Conservation (phyloP, 1,140 invertebrate genomes). For the Eufriesea mexicana region DNA sequence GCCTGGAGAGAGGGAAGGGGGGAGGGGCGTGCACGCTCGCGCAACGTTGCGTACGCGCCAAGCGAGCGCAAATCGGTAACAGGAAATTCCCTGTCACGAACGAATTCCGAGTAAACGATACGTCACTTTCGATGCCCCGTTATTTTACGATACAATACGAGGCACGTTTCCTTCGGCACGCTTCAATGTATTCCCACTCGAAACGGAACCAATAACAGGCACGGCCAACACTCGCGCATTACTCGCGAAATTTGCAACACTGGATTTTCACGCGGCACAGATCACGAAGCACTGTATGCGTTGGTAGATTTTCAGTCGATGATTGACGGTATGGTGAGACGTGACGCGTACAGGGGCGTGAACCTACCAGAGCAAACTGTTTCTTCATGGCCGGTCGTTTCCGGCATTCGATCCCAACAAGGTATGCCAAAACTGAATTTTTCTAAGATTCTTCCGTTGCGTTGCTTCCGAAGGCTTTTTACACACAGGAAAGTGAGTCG, state of each 20-base stretch:
- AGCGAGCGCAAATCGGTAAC: slow-evolving; percentile 19
- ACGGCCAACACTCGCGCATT: neutral
- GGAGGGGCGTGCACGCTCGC: slow-evolving; percentile 7
- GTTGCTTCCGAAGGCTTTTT: neutral
- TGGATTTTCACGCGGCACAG: slow-evolving; percentile 7
- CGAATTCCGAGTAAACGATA: slow-evolving; percentile 20
- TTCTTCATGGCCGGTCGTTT: slow-evolving; percentile 56
- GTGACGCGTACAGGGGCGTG: slow-evolving; percentile 45
- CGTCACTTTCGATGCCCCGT: slow-evolving; percentile 34
- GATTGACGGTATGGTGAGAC: neutral
- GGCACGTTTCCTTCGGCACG: neutral
- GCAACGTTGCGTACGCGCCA: neutral
- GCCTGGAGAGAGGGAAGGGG: neutral
- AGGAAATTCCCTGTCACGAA: slow-evolving; percentile 28
- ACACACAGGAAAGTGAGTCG: too few species aligned
- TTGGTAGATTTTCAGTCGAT: slow-evolving; percentile 3
- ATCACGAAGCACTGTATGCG: neutral
- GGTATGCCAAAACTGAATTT: slow-evolving; percentile 29
- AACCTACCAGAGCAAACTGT: slow-evolving; percentile 48
- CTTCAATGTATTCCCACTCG: neutral
- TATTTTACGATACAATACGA: slow-evolving; percentile 14
- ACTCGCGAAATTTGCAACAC: neutral
- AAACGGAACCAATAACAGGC: neutral
- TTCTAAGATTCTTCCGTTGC: neutral
- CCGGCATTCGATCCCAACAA: slow-evolving; percentile 50